Evolutionary conservation across 2,888 invertebrate genomes (phyloP).

Genomic region (Clivina fossor): DNA sequence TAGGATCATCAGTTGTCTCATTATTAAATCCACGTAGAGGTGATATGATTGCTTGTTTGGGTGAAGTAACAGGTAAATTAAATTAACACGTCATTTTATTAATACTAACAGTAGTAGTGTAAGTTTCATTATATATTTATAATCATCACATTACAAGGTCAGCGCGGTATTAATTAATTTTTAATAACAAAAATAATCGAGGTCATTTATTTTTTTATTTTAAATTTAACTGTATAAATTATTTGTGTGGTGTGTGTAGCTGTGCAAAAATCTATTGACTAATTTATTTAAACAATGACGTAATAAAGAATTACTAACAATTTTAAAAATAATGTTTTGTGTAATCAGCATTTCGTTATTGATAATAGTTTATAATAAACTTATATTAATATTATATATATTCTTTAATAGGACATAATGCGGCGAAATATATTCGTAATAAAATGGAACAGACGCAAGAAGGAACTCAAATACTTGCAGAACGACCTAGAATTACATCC

Average conservation of each 20-base stretch:
- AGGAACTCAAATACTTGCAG: constrained; percentile 72
- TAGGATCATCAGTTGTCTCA: constrained; percentile 86
- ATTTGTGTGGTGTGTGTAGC: no score
- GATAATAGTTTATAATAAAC: neutral
- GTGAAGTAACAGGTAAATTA: constrained; percentile 79
- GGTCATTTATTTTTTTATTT: no score
- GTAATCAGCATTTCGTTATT: no score
- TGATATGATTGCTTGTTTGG: constrained; percentile 94
- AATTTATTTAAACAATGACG: no score
- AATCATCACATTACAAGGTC: constrained; percentile 16
- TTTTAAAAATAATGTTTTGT: no score
- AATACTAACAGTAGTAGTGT: neutral
- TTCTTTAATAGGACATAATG: constrained; percentile 56
- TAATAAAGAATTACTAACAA: no score
- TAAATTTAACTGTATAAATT: no score
- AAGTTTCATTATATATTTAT: neutral
- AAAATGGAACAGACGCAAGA: constrained; percentile 78
- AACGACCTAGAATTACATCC: constrained; percentile 86
- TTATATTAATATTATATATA: neutral
- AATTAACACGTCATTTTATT: neutral
- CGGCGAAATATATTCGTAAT: constrained; percentile 69
- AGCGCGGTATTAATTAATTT: no score
- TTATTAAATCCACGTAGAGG: constrained; percentile 78
- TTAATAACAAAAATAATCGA: no score
- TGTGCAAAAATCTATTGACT: no score